A percentile compares a stretch with the other conserved stretches of the same genome.
These are phyloP conservation scores for Noctua fimbriata DNA, from an alignment of 2,888 invertebrate genomes.

Conservation along the genomic window DNA sequence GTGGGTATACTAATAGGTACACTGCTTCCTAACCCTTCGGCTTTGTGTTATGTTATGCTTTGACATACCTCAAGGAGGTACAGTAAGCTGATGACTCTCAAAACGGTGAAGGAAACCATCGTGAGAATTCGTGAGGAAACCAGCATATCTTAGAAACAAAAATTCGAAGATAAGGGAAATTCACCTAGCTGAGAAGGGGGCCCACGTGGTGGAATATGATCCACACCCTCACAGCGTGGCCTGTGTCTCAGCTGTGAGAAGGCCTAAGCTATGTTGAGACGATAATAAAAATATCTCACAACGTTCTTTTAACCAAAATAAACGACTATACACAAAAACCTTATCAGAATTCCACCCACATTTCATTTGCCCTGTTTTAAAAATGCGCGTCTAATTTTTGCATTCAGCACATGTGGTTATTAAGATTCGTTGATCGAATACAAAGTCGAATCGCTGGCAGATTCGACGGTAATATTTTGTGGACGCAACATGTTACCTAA, in stretches of 20 bases:
- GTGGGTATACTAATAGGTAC: too few species aligned
- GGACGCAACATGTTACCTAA: slow-evolving; percentile 73
- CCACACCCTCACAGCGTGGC: not conserved
- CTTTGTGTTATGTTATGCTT: too few species aligned
- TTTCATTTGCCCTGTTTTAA: slow-evolving; percentile 15
- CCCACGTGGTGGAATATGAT: not conserved
- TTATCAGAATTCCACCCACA: slow-evolving; percentile 25
- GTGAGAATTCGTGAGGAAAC: not conserved
- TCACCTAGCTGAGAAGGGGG: not conserved
- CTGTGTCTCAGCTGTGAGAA: not conserved
- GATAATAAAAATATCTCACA: not conserved
- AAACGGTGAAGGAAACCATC: too few species aligned
- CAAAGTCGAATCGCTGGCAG: slow-evolving; percentile 66
- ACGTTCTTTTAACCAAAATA: not conserved
- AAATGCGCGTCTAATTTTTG: slow-evolving; percentile 34
- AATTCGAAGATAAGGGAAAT: not conserved
- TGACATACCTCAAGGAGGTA: too few species aligned
- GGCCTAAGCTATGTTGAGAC: not conserved
- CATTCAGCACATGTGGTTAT: slow-evolving; percentile 67
- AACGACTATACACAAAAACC: slow-evolving; percentile 6
- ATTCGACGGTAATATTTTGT: slow-evolving; percentile 64
- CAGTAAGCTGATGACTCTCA: too few species aligned
- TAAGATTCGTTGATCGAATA: slow-evolving; percentile 68
- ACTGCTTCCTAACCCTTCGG: too few species aligned
- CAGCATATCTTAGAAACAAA: not conserved